Conservation (phyloP, 2,888 invertebrate species). For the Yponomeuta evonymella region DNA sequence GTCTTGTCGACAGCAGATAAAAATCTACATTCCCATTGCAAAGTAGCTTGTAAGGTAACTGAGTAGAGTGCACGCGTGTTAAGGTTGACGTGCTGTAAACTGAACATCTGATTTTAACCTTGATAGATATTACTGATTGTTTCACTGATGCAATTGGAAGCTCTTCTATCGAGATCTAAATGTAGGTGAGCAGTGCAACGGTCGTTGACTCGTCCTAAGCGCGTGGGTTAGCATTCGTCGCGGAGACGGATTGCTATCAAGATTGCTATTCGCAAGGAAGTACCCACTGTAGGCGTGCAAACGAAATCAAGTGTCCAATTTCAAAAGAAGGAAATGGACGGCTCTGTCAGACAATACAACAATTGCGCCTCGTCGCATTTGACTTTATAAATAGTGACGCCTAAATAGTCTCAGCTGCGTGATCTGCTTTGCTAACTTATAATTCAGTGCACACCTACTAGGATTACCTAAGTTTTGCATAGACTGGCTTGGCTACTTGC, state of each 20-base stretch:
- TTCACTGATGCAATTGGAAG: not conserved
- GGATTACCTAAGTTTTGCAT: not conserved
- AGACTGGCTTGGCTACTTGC: not conserved
- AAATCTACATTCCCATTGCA: no score
- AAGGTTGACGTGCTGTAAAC: no score
- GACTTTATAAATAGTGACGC: constrained; percentile 68
- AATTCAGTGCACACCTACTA: not conserved
- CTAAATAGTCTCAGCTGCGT: constrained; percentile 20
- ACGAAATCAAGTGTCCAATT: constrained; percentile 35
- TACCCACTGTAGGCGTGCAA: constrained; percentile 36
- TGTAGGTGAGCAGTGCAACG: not conserved
- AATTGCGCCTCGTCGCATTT: constrained; percentile 57
- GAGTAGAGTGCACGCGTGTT: no score
- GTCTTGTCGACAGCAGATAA: no score
- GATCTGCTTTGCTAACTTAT: constrained; percentile 13
- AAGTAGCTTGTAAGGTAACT: no score
- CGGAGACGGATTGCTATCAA: not conserved
- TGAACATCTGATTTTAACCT: not conserved
- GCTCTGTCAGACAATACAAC: constrained; percentile 57
- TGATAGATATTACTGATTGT: no score
- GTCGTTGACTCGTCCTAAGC: not conserved
- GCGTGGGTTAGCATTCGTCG: constrained; percentile 6
- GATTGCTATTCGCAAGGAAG: constrained; percentile 46
- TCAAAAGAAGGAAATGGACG: constrained; percentile 56
- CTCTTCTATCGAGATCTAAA: not conserved